Percentiles rank a stretch among this genome's conserved stretches.
Conservation (phyloP, 1,140 invertebrate species). For the Augochlora pura region DNA sequence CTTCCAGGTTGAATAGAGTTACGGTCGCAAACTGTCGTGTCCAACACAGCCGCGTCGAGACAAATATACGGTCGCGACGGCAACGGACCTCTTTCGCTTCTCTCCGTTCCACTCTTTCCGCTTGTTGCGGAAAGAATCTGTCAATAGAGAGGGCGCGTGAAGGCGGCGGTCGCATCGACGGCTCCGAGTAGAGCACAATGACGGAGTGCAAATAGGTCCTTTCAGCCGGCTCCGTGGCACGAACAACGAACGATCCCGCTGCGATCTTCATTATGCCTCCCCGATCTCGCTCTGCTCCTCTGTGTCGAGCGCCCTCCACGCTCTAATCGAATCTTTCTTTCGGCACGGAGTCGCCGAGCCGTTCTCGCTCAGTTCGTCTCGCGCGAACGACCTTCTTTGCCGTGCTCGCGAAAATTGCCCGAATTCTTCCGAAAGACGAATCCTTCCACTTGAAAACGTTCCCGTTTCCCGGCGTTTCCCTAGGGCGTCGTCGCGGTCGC, state of each 20-base stretch:
- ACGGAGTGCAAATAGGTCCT: constrained; percentile 68
- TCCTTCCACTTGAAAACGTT: not conserved
- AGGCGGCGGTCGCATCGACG: constrained; percentile 33
- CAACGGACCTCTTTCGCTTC: constrained; percentile 23
- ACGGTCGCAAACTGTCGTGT: constrained; percentile 46
- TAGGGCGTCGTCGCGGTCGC: too few relatives aligned
- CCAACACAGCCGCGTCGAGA: constrained; percentile 55
- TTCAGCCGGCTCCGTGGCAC: constrained; percentile 48
- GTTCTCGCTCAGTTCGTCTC: not conserved
- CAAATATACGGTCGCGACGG: constrained; percentile 58
- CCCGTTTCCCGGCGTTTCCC: too few relatives aligned
- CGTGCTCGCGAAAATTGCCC: not conserved
- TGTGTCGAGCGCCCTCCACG: constrained; percentile 31
- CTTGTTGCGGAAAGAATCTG: constrained; percentile 64
- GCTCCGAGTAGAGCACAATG: constrained; percentile 59
- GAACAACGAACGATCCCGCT: constrained; percentile 63
- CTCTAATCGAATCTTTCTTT: constrained; percentile 48
- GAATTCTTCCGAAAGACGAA: not conserved
- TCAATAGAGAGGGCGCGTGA: constrained; percentile 65
- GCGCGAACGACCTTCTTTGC: constrained; percentile 2
- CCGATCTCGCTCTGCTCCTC: constrained; percentile 38
- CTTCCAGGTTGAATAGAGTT: constrained; percentile 20
- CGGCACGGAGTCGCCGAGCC: not conserved
- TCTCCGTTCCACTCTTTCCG: constrained; percentile 24
- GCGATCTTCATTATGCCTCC: constrained; percentile 65